Evolutionary conservation across 2,888 invertebrate genomes (phyloP).

Genomic region (Agrotis ipsilon): DNA sequence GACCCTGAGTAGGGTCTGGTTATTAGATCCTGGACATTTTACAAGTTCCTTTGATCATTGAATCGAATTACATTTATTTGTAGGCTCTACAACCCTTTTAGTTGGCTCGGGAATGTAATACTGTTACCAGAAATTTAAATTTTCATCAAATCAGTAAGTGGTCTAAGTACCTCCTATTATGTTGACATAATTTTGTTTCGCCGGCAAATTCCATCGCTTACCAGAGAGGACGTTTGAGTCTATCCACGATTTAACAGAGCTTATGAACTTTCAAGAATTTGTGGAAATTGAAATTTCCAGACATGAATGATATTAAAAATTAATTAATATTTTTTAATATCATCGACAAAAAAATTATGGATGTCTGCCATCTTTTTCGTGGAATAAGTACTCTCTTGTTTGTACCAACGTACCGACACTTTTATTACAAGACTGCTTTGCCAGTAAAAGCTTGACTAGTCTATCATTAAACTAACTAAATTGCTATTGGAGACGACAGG

Average conservation of each 20-base stretch:
- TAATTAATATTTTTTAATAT: too few relatives aligned
- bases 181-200: conserved; percentile 1
- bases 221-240: not conserved
- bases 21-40: conserved; percentile 31
- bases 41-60: conserved; percentile 36
- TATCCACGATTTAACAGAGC: not conserved
- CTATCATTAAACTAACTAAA: conserved; percentile 34
- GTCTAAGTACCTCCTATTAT: not conserved
- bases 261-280: not conserved
- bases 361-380: not conserved
- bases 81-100: conserved; percentile 5
- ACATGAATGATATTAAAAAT: not conserved
- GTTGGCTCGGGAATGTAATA: conserved; percentile 11
- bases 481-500: conserved; percentile 29
- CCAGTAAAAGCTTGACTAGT: conserved; percentile 18
- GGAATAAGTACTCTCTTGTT: not conserved
- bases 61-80: conserved; percentile 38
- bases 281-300: not conserved
- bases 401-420: not conserved
- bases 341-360: not conserved
- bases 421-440: not conserved
- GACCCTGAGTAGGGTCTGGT: conserved; percentile 30
- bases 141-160: not conserved
- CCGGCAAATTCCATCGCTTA: not conserved
- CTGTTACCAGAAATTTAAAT: not conserved